Base-by-base conservation (phyloP, 2,797 vertebrate genomes). In the Choloepus didactylus region DNA sequence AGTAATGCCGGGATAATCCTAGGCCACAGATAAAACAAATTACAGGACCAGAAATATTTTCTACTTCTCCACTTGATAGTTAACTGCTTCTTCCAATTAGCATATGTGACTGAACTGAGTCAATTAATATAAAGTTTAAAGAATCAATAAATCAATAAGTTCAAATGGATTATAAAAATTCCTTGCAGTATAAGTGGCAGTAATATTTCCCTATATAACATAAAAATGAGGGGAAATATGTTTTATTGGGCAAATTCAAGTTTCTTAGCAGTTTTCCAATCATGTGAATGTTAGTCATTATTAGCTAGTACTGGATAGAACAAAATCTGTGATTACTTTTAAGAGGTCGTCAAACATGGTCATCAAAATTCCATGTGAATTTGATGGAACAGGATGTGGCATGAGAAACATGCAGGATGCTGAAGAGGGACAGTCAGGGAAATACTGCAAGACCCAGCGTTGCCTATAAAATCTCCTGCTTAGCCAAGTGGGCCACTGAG, bases 51-150 rank as follows among this genome's bases (percentile, higher is more conserved):
- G 44, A 64, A 12, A 81, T 38, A n/a, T 67, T 38, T 29, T 67
- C 19, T 16, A 21, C 54, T 56, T 56, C 44, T 70, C 64, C 5
- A 25, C 6, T 87, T 77, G 18, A 54, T 46, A 75, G 16, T 44
- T 84, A 35, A 81, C 6, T 91, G 15, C 2, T 73, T 91, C 87
- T 67, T 67, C 9, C 4, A 54, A 76, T 77, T 79, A 41, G 18
- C 27, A 2, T 89, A 9, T 54, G 69, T 80, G 23, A 35, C 35
- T 35, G 35, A 35, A 89, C 29, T 77, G 46, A 70, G 14, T 10
- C 80, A 87, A 31, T 85, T 66, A 86, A 64, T 70, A 35, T 19
- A 76, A 89, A 23, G 2, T 76, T 85, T 76, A 91, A 89, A 62
- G n/a, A 96, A 54, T 2, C 18, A 84, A 7, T 49, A 60, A 80